phyloP scores from a whole-genome alignment of 2,888 invertebrate species.

The Agrypnus murinus region DNA sequence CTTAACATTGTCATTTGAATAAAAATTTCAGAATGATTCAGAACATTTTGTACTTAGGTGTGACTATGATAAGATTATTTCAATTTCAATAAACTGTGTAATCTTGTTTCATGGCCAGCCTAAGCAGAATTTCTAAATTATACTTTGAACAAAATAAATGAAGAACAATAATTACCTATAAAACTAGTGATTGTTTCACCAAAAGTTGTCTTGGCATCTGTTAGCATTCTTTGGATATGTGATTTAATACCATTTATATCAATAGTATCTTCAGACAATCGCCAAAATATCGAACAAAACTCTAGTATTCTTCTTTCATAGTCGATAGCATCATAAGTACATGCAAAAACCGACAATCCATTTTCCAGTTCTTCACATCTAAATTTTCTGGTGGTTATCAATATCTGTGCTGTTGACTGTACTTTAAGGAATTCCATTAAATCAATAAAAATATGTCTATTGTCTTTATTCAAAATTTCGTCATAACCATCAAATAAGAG shows the following conservation, averaged over 20 bases:
- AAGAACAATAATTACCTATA: too few species aligned
- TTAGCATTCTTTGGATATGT: conserved; percentile 20
- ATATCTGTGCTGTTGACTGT: conserved; percentile 14
- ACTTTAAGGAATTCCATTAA: conserved; percentile 33
- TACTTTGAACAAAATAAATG: too few species aligned
- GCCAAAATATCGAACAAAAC: conserved; percentile 35
- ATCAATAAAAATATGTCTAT: conserved; percentile 19
- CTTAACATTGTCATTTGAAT: too few species aligned
- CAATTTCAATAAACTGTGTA: too few species aligned
- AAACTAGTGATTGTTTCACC: conserved; percentile 34
- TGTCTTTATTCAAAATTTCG: conserved; percentile 10
- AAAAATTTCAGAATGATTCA: too few species aligned
- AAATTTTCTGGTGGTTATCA: conserved; percentile 45
- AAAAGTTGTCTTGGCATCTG: conserved; percentile 21
- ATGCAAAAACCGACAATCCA: conserved; percentile 35
- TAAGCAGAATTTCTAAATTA: too few species aligned
- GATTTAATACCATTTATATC: conserved; percentile 1
- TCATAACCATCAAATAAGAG: conserved; percentile 42
- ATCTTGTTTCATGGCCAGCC: too few species aligned
- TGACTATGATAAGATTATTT: too few species aligned
- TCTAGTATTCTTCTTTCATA: conserved; percentile 8
- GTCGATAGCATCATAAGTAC: conserved; percentile 16
- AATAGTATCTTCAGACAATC: conserved; percentile 14
- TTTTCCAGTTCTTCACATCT: conserved; percentile 37
- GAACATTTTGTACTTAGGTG: too few species aligned